Evolutionary conservation across 2,797 vertebrate genomes (phyloP).

Genomic region (Catostomus latipinnis): DNA sequence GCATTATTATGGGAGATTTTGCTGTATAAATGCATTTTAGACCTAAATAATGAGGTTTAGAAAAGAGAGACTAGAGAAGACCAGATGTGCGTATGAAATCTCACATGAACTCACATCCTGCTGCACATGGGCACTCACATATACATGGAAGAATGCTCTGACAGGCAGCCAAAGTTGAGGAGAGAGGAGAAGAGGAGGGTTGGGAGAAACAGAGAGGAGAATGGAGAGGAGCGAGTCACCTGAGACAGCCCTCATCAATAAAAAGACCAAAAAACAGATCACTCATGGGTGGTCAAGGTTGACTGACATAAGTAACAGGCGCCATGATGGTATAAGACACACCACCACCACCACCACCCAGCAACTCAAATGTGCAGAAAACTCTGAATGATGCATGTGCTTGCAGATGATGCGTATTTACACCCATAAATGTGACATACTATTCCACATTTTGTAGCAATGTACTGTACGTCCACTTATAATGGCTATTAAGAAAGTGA

Average conservation of each 20-base stretch:
- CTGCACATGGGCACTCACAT: conserved; percentile 48
- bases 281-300: conserved; percentile 45
- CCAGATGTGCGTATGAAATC: conserved; percentile 34
- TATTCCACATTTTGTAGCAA: no score
- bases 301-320: conserved; percentile 24
- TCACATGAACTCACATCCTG: background rate
- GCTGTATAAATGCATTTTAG: conserved; percentile 39
- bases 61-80: conserved; percentile 14
- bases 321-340: conserved; percentile 10
- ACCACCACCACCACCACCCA: background rate
- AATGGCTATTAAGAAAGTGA: no score
- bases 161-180: conserved; percentile 41
- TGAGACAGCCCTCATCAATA: conserved; percentile 40
- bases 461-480: no score
- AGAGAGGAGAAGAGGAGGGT: conserved; percentile 4
- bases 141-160: conserved; percentile 50
- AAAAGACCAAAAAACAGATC: conserved; percentile 35
- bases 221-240: conserved; percentile 13
- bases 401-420: background rate
- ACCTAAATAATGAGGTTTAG: conserved; percentile 8
- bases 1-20: conserved; percentile 1
- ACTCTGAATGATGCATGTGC: background rate
- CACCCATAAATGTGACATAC: no score
- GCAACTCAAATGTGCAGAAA: background rate
- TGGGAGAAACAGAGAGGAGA: background rate